phyloP scores from a whole-genome alignment of 1,140 invertebrate genomes.

The Aphis gossypii region DNA sequence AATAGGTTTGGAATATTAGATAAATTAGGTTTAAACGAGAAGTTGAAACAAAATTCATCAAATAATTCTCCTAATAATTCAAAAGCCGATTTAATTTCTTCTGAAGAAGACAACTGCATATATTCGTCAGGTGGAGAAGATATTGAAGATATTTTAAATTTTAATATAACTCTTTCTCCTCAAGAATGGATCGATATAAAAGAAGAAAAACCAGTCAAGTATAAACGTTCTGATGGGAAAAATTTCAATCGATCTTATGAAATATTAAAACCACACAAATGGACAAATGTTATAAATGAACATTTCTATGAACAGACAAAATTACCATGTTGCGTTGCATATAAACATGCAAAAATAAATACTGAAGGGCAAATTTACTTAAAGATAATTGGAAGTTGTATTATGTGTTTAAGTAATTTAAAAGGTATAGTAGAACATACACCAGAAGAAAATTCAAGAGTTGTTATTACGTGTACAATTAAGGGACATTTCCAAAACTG shows the following conservation, averaged over 20 bases:
- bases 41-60: neutral
- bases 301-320: neutral
- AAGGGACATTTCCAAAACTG: neutral
- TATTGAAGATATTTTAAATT: neutral
- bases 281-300: neutral
- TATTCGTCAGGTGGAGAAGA: neutral
- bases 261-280: neutral
- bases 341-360: neutral
- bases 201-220: neutral
- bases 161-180: conserved; percentile 13
- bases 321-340: neutral
- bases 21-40: neutral
- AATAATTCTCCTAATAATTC: no score
- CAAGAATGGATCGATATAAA: neutral
- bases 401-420: neutral
- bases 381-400: neutral
- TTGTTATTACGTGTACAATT: neutral
- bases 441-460: neutral
- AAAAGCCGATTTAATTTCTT: no score
- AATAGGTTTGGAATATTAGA: neutral
- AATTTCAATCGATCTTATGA: neutral
- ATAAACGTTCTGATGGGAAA: neutral
- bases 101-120: no score
- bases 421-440: neutral
- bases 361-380: no score